These are phyloP conservation scores for Drosophila histrio DNA, from an alignment of 2,888 invertebrate species.

Conservation along the genomic window DNA sequence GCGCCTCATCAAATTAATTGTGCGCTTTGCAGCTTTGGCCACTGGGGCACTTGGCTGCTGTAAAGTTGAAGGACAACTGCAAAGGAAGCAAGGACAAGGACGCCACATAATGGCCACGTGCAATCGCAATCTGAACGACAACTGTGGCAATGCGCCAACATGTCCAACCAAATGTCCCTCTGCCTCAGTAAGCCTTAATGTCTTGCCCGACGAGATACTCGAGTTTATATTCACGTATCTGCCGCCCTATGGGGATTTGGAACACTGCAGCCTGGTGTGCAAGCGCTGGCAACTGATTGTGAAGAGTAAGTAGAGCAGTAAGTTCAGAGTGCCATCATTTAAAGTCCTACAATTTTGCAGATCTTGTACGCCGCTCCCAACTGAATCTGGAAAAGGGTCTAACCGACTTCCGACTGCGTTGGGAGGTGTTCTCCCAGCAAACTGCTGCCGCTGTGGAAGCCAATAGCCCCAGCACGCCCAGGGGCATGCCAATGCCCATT, in stretches of 20 bases:
- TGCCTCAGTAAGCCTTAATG: constrained; percentile 84
- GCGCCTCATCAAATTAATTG: background rate
- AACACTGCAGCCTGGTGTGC: constrained; percentile 93
- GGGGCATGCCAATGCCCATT: constrained; percentile 85
- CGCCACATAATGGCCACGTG: constrained; percentile 54
- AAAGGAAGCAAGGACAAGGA: constrained; percentile 43
- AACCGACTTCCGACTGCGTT: constrained; percentile 90
- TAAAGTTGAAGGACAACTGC: constrained; percentile 54
- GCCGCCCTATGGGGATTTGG: constrained; percentile 95
- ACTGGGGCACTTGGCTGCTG: constrained; percentile 9
- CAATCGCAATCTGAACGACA: constrained; percentile 56
- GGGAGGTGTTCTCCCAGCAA: constrained; percentile 86
- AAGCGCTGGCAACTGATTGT: constrained; percentile 94
- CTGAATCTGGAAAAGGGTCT: constrained; percentile 91
- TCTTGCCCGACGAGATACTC: constrained; percentile 96
- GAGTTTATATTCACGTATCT: constrained; percentile 95
- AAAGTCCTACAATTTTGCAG: constrained; percentile 85
- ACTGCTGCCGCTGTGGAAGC: constrained; percentile 46
- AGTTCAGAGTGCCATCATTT: background rate
- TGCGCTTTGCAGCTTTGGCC: background rate
- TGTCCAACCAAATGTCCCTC: constrained; percentile 16
- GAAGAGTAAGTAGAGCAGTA: constrained; percentile 87
- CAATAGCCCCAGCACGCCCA: constrained; percentile 10
- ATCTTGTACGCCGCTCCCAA: constrained; percentile 90
- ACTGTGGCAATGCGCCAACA: constrained; percentile 28